phyloP scores from a whole-genome alignment of 2,888 invertebrate genomes.

The Meiosimyza decipiens region DNA sequence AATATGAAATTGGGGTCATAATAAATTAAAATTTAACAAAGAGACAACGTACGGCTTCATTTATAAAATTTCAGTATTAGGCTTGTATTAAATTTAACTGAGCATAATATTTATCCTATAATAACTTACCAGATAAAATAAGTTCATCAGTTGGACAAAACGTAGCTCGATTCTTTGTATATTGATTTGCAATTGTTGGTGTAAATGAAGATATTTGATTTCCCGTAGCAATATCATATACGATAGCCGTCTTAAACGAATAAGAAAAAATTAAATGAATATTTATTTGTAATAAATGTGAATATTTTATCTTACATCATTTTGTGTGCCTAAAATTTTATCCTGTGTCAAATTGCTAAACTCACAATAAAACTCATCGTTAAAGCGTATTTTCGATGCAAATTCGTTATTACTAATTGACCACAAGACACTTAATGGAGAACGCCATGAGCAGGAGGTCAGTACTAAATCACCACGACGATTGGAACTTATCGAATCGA shows the following conservation, averaged over 20 bases:
- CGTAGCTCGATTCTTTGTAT: constrained; percentile 92
- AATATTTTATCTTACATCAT: constrained; percentile 68
- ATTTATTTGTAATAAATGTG: neutral
- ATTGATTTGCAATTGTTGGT: constrained; percentile 89
- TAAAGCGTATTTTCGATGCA: constrained; percentile 74
- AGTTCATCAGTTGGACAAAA: constrained; percentile 94
- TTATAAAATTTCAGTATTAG: too few species aligned
- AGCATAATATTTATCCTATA: neutral
- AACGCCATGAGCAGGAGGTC: constrained; percentile 87
- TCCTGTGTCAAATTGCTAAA: constrained; percentile 90
- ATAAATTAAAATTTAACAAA: too few species aligned
- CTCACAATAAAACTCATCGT: constrained; percentile 90
- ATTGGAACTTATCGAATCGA: constrained; percentile 82
- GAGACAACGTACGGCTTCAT: too few species aligned
- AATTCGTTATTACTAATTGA: constrained; percentile 63
- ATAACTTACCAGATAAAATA: constrained; percentile 78
- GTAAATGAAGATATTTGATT: constrained; percentile 78
- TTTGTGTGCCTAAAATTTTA: constrained; percentile 88
- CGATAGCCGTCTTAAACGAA: constrained; percentile 65
- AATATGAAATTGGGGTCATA: too few species aligned
- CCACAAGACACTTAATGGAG: constrained; percentile 74
- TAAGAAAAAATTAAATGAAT: neutral
- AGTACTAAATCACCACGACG: constrained; percentile 82
- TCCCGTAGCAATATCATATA: constrained; percentile 90
- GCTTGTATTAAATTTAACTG: neutral